phyloP scores from a whole-genome alignment of 2,797 vertebrate genomes.

The Lindbergichthys nudifrons region DNA sequence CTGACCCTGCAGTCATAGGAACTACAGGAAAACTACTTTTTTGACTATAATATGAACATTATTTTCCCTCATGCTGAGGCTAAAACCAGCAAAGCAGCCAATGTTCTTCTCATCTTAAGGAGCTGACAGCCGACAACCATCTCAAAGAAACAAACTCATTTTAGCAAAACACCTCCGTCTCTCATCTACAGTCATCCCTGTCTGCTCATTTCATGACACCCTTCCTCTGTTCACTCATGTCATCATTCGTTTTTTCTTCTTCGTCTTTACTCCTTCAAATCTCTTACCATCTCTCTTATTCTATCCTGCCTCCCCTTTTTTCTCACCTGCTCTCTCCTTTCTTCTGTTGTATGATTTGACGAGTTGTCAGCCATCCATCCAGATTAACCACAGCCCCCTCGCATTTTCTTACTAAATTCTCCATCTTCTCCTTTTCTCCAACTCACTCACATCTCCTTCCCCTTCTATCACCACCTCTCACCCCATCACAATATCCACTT shows the following conservation, averaged over 20 bases:
- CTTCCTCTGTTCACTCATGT: constrained; percentile 41
- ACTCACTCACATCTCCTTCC: constrained; percentile 11
- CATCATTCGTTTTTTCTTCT: constrained; percentile 25
- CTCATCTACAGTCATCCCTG: constrained; percentile 12
- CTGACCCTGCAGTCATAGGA: constrained; percentile 16
- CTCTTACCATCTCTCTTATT: not conserved
- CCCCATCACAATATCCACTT: constrained; percentile 30
- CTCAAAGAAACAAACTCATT: constrained; percentile 67
- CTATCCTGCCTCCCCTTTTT: constrained; percentile 6
- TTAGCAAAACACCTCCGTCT: constrained; percentile 59
- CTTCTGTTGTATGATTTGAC: constrained; percentile 26
- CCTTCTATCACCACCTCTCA: constrained; percentile 35
- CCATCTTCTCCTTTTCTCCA: constrained; percentile 18
- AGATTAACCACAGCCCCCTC: constrained; percentile 28
- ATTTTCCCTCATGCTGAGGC: constrained; percentile 49
- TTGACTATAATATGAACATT: constrained; percentile 38
- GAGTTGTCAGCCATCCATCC: constrained; percentile 56
- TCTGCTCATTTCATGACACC: constrained; percentile 48
- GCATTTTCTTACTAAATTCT: constrained; percentile 50
- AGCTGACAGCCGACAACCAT: constrained; percentile 67
- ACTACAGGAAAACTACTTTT: constrained; percentile 26
- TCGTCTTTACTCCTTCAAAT: not conserved
- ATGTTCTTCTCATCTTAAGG: constrained; percentile 74
- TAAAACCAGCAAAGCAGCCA: constrained; percentile 36
- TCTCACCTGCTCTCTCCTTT: constrained; percentile 16